phyloP scores from a whole-genome alignment of 2,113 vertebrate genomes.

The Centropus bengalensis region DNA sequence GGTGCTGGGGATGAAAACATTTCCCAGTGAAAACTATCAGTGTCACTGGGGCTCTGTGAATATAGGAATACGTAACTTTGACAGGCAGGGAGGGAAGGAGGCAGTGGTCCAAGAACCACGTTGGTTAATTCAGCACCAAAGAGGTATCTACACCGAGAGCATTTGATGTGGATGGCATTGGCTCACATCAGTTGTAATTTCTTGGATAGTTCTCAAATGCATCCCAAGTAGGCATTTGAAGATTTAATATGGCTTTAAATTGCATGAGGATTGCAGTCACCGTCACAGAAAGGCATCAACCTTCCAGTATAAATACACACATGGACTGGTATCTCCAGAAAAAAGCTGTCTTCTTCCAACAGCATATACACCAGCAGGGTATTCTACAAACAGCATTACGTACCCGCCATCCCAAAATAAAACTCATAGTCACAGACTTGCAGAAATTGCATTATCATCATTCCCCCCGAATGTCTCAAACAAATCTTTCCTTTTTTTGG shows the following conservation, averaged over 20 bases:
- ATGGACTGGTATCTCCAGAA: neutral
- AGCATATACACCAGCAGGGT: neutral
- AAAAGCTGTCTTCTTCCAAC: neutral
- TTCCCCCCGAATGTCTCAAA: neutral
- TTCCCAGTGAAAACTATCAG: neutral
- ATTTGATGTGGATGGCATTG: neutral
- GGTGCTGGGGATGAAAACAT: neutral
- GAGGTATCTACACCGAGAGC: neutral
- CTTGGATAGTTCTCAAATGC: neutral
- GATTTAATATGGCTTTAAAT: neutral
- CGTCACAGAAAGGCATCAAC: neutral
- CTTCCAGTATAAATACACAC: neutral
- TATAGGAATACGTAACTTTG: neutral
- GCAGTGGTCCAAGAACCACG: neutral
- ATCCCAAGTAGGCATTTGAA: fast-evolving
- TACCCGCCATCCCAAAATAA: neutral
- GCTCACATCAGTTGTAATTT: neutral
- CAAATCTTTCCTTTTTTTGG: neutral
- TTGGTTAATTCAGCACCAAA: neutral
- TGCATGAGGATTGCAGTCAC: neutral
- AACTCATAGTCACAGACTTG: neutral
- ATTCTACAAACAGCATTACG: neutral
- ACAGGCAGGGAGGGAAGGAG: neutral
- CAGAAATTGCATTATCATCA: neutral
- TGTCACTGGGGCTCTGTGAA: neutral